Evolutionary conservation across 2,888 invertebrate genomes (phyloP).

Genomic region (Acheta domesticus): DNA sequence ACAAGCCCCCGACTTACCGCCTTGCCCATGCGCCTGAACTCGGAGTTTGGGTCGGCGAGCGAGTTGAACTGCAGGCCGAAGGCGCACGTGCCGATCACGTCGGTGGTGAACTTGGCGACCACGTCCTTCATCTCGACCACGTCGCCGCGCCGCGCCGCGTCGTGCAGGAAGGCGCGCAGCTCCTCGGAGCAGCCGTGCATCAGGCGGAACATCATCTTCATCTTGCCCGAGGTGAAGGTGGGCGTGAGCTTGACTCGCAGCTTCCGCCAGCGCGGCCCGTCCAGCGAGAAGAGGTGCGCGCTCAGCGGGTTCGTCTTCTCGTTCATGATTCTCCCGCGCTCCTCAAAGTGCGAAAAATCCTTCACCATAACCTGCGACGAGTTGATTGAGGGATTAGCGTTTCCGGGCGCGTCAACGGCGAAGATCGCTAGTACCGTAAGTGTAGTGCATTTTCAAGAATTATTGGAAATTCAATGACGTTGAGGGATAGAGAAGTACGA

Average conservation of each 20-base stretch:
- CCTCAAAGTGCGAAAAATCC: neutral
- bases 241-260: slow-evolving; percentile 35
- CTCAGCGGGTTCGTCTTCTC: slow-evolving; percentile 33
- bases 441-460: no score
- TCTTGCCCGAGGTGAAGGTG: slow-evolving; percentile 36
- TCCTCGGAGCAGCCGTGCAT: slow-evolving; percentile 32
- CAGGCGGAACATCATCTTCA: slow-evolving; percentile 35
- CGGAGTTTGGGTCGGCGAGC: slow-evolving; percentile 54
- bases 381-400: no score
- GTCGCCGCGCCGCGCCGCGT: neutral
- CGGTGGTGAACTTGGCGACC: slow-evolving; percentile 56
- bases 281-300: slow-evolving; percentile 33
- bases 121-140: slow-evolving; percentile 31
- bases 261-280: slow-evolving; percentile 31
- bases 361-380: neutral
- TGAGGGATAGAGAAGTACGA: no score
- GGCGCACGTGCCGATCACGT: slow-evolving; percentile 59
- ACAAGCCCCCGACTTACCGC: neutral
- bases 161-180: slow-evolving; percentile 23
- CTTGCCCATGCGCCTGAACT: slow-evolving; percentile 51
- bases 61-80: slow-evolving; percentile 62
- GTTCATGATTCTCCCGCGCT: neutral
- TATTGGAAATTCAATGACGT: no score
- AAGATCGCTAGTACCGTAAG: no score
- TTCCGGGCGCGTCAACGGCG: no score